These are phyloP conservation scores for Eupeodes luniger DNA, from an alignment of 2,888 invertebrate genomes.

Conservation along the genomic window DNA sequence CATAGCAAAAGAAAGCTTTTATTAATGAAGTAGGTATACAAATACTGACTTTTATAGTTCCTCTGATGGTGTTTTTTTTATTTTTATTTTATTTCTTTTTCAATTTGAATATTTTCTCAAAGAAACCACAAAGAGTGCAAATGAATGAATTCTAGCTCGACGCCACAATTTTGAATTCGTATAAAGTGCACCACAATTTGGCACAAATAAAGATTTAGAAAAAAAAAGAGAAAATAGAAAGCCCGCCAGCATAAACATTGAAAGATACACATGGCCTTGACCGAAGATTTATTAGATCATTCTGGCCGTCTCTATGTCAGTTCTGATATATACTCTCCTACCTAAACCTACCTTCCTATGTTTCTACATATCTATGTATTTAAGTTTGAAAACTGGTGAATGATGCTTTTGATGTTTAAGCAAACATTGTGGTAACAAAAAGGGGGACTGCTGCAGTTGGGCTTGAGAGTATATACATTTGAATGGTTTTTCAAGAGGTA, in stretches of 20 bases:
- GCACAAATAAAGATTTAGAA: conserved; percentile 18
- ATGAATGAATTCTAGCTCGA: conserved; percentile 41
- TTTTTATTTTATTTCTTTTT: too few species aligned
- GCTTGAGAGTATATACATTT: neutral
- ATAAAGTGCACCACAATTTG: conserved; percentile 47
- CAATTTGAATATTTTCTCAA: conserved; percentile 1
- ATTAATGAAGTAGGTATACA: too few species aligned
- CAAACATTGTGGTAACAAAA: conserved; percentile 6
- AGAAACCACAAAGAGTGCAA: conserved; percentile 54
- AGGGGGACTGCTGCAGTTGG: neutral
- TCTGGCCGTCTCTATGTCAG: conserved; percentile 21
- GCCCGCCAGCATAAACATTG: conserved; percentile 16
- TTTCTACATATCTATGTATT: neutral
- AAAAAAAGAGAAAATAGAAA: conserved; percentile 13
- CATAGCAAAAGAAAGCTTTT: too few species aligned
- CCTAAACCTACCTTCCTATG: neutral
- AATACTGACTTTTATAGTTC: too few species aligned
- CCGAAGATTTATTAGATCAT: conserved; percentile 65
- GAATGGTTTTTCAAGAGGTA: conserved; percentile 40
- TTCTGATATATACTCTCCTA: neutral
- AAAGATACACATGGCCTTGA: conserved; percentile 65
- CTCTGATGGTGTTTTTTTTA: too few species aligned
- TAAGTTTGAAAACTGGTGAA: conserved; percentile 18
- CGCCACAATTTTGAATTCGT: conserved; percentile 9
- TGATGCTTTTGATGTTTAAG: conserved; percentile 12